phyloP scores from a whole-genome alignment of 1,140 invertebrate species.

The Saccostrea echinata region DNA sequence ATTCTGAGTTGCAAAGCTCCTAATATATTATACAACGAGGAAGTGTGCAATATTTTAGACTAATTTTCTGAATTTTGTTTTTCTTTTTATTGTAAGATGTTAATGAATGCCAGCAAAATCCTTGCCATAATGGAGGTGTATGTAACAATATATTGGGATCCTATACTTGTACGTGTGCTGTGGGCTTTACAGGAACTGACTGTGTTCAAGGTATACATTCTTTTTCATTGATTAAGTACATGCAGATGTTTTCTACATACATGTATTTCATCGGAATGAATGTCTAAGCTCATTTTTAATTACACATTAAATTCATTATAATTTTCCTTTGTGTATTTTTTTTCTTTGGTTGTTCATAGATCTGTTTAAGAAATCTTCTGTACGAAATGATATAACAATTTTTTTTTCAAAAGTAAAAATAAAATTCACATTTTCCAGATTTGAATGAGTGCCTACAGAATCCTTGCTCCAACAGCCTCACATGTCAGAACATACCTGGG shows the following conservation, averaged over 20 bases:
- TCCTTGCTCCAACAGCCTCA: slow-evolving; percentile 49
- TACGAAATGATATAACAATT: neutral
- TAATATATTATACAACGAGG: too few relatives aligned
- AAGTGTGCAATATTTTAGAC: too few relatives aligned
- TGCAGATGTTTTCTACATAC: too few relatives aligned
- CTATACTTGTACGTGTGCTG: slow-evolving; percentile 6
- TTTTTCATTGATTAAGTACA: neutral
- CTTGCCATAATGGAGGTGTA: slow-evolving; percentile 34
- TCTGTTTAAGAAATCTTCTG: neutral
- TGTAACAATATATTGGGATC: slow-evolving; percentile 27
- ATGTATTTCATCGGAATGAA: too few relatives aligned
- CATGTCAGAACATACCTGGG: slow-evolving; percentile 47
- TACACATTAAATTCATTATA: too few relatives aligned
- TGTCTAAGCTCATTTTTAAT: too few relatives aligned
- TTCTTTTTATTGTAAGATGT: neutral
- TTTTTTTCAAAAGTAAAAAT: too few relatives aligned
- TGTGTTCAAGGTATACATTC: neutral
- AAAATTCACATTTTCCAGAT: slow-evolving; percentile 21
- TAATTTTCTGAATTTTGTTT: neutral
- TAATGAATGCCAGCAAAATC: slow-evolving; percentile 31
- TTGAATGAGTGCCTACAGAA: slow-evolving; percentile 47
- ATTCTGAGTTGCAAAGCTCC: too few relatives aligned
- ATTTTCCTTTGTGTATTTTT: too few relatives aligned
- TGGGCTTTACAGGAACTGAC: neutral
- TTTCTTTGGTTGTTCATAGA: neutral